Conservation (phyloP, 1,140 invertebrate species). For the Bombus sylvicola region DNA sequence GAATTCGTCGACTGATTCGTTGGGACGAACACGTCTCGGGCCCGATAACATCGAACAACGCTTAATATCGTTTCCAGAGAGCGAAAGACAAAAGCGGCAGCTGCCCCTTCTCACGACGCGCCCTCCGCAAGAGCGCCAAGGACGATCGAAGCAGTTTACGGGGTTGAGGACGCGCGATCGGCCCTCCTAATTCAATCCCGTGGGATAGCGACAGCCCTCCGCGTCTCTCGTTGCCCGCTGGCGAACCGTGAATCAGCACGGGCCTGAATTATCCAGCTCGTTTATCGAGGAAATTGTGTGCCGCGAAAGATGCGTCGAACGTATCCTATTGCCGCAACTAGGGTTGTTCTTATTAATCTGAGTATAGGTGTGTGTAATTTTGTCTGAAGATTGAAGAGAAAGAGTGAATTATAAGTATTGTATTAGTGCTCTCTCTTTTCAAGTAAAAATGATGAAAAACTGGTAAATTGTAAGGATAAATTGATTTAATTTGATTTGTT, state of each 20-base stretch:
- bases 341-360: no score
- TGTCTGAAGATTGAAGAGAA: no score
- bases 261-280: conserved; percentile 66
- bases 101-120: conserved; percentile 65
- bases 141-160: conserved; percentile 47
- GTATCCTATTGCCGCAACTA: not conserved
- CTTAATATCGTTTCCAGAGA: conserved; percentile 63
- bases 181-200: conserved; percentile 71
- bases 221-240: conserved; percentile 35
- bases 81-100: conserved; percentile 67
- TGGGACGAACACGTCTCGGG: conserved; percentile 23
- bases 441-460: no score
- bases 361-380: no score
- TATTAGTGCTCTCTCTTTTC: no score
- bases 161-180: conserved; percentile 54
- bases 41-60: conserved; percentile 67
- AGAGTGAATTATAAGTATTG: no score
- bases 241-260: conserved; percentile 63
- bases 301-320: conserved; percentile 33
- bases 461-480: no score
- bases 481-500: no score
- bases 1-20: conserved; percentile 32
- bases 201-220: conserved; percentile 64
- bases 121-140: conserved; percentile 22
- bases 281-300: conserved; percentile 47